phyloP scores from a whole-genome alignment of 1,140 invertebrate species.

The Pollicipes pollicipes region DNA sequence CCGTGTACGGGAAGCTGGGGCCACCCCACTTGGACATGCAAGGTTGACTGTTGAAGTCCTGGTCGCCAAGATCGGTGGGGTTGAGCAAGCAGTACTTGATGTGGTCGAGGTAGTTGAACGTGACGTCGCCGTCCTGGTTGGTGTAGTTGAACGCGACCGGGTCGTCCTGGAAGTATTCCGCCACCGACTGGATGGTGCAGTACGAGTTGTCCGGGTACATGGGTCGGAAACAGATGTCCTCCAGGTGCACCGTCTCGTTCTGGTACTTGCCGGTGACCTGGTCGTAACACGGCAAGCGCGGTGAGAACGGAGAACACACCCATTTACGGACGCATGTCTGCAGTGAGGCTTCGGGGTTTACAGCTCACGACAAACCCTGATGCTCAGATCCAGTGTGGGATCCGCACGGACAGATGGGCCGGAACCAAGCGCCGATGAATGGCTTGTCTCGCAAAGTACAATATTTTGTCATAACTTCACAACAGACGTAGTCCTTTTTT shows the following conservation, averaged over 20 bases:
- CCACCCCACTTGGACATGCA: conserved; percentile 63
- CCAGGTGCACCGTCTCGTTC: conserved; percentile 38
- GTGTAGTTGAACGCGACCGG: conserved; percentile 36
- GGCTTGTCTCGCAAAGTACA: too few species aligned
- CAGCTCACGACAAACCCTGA: too few species aligned
- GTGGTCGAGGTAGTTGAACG: conserved; percentile 38
- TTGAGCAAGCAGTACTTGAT: background rate
- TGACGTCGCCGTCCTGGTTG: conserved; percentile 30
- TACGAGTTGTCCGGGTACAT: conserved; percentile 41
- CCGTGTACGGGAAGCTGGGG: conserved; percentile 74
- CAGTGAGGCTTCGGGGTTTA: too few species aligned
- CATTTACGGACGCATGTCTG: too few species aligned
- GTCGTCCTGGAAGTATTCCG: conserved; percentile 74
- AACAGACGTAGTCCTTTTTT: too few species aligned
- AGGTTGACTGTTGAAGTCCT: background rate
- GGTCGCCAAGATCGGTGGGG: background rate
- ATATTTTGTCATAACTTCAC: too few species aligned
- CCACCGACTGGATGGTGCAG: conserved; percentile 74
- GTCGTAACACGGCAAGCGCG: too few species aligned
- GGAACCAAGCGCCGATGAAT: too few species aligned
- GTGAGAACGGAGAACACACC: too few species aligned
- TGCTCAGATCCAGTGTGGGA: too few species aligned
- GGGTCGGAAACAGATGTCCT: conserved; percentile 83
- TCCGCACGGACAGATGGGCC: too few species aligned
- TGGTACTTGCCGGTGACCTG: conserved; percentile 13